These are phyloP conservation scores for Xenotilapia leptura DNA, from an alignment of 2,113 vertebrate species.

Conservation along the genomic window DNA sequence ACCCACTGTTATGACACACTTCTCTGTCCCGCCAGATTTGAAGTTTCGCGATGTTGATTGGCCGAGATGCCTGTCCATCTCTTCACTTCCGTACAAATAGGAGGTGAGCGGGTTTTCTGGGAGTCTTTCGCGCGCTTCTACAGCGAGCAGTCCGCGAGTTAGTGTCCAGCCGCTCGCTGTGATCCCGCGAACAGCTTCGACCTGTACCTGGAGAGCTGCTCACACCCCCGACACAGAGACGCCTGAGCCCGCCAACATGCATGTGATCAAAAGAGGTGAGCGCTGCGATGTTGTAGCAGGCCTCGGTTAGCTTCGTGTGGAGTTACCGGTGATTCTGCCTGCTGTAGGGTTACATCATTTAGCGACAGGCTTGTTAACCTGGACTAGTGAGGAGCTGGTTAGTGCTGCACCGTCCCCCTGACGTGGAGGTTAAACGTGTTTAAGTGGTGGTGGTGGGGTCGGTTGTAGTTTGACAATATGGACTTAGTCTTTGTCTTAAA, in stretches of 20 bases:
- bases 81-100: neutral
- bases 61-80: neutral
- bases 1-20: neutral
- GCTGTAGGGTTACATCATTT: neutral
- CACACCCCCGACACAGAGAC: neutral
- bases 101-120: neutral
- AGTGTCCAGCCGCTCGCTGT: no score
- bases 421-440: neutral
- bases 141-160: accelerated
- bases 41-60: neutral
- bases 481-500: neutral
- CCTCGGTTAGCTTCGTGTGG: neutral
- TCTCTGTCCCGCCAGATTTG: constrained; percentile 24
- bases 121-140: neutral
- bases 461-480: neutral
- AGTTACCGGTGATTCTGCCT: neutral
- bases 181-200: neutral
- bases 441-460: neutral
- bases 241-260: constrained; percentile 66
- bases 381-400: neutral
- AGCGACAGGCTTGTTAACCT: neutral
- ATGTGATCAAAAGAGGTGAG: constrained; percentile 90
- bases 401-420: neutral
- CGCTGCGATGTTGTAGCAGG: neutral
- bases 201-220: neutral